phyloP scores from a whole-genome alignment of 35 echinoderm and acorn worm species.

The Patiria miniata region DNA sequence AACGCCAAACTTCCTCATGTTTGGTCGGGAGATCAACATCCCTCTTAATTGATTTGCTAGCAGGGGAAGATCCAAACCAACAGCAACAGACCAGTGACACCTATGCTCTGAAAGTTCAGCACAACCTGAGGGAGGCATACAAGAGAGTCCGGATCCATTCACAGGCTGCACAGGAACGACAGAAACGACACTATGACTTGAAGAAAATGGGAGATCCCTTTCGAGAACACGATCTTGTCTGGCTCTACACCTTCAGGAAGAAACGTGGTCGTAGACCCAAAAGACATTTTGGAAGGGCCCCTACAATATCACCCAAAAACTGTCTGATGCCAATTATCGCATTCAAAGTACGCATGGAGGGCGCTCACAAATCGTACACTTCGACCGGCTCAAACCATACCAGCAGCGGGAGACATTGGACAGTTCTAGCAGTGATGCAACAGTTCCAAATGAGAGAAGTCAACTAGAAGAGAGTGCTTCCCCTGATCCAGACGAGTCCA shows the following conservation, averaged over 20 bases:
- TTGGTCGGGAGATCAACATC: conserved; percentile 54
- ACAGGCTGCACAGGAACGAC: not conserved
- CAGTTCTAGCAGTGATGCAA: not conserved
- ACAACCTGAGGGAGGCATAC: not conserved
- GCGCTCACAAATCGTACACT: not conserved
- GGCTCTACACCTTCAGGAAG: not conserved
- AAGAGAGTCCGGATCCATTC: not conserved
- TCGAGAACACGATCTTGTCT: not conserved
- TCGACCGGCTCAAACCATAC: not conserved
- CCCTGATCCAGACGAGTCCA: not conserved
- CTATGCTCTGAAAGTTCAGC: not conserved
- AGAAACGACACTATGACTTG: not conserved
- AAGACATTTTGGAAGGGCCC: not conserved
- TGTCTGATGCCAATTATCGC: not conserved
- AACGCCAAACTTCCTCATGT: conserved; percentile 57
- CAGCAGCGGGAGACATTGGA: not conserved
- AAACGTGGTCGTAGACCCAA: not conserved
- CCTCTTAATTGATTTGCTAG: conserved; percentile 28
- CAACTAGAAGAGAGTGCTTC: not conserved
- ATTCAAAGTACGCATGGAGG: not conserved
- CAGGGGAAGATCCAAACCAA: not conserved
- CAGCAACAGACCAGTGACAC: not conserved
- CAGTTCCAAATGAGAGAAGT: not conserved
- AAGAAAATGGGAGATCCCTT: not conserved
- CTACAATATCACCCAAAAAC: not conserved